Conservation (phyloP, 2,113 vertebrate species). For the Shinisaurus crocodilurus region DNA sequence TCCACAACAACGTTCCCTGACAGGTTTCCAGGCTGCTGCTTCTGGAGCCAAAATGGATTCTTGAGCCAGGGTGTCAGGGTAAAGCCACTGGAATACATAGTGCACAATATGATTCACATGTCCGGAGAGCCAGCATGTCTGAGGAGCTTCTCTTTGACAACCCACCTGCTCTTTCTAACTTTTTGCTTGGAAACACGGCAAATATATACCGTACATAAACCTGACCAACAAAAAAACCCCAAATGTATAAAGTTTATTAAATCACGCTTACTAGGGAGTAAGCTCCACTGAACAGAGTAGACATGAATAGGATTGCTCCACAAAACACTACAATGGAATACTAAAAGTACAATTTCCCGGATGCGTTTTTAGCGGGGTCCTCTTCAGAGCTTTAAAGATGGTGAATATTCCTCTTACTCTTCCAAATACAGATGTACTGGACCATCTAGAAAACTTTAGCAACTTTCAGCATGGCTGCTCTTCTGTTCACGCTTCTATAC, state of each 20-base stretch:
- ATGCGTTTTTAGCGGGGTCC: not conserved
- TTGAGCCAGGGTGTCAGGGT: too few species aligned
- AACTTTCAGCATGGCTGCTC: not conserved
- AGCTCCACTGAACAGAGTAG: not conserved
- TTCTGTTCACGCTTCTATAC: not conserved
- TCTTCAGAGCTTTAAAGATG: not conserved
- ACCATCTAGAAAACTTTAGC: not conserved
- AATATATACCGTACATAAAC: not conserved
- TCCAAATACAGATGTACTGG: not conserved
- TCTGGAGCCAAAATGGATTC: too few species aligned
- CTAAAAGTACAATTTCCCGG: not conserved
- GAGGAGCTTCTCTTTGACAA: too few species aligned
- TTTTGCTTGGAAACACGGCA: not conserved
- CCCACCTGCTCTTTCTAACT: too few species aligned
- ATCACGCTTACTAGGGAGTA: not conserved
- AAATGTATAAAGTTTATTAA: not conserved
- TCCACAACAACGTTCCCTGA: too few species aligned
- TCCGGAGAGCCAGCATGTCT: too few species aligned
- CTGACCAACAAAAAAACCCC: not conserved
- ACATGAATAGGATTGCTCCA: not conserved
- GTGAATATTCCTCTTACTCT: too few species aligned
- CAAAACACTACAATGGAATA: not conserved
- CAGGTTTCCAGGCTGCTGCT: too few species aligned
- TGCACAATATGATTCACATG: too few species aligned
- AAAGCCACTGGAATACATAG: too few species aligned